phyloP scores from a whole-genome alignment of 2,888 invertebrate genomes.

The Arrhopalites spinosus region DNA sequence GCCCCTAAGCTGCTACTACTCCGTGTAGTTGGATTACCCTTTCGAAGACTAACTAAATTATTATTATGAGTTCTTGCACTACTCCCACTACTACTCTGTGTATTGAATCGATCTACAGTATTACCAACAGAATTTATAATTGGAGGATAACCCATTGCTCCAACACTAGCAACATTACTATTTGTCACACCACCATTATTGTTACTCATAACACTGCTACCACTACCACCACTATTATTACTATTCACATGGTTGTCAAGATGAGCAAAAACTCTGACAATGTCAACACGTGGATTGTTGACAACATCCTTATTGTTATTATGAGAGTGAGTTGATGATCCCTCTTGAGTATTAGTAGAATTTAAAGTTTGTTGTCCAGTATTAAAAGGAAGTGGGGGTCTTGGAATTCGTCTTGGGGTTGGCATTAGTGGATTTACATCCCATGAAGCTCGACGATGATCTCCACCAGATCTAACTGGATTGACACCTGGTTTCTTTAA shows the following conservation, averaged over 20 bases:
- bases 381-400: slow-evolving; percentile 46
- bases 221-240: slow-evolving; percentile 25
- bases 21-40: slow-evolving; percentile 40
- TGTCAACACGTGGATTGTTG: slow-evolving; percentile 52
- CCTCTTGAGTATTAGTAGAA: not conserved
- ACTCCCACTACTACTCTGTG: slow-evolving; percentile 53
- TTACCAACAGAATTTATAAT: slow-evolving; percentile 31
- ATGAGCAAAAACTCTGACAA: slow-evolving; percentile 52
- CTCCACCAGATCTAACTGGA: not conserved
- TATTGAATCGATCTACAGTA: slow-evolving; percentile 52
- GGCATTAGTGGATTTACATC: slow-evolving; percentile 39
- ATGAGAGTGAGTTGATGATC: not conserved
- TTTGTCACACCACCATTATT: slow-evolving; percentile 8
- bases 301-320: slow-evolving; percentile 21
- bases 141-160: slow-evolving; percentile 6
- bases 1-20: slow-evolving; percentile 40
- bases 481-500: slow-evolving; percentile 19
- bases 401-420: slow-evolving; percentile 42
- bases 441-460: slow-evolving; percentile 45
- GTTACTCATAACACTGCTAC: not conserved
- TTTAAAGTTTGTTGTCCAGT: not conserved
- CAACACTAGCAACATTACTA: slow-evolving; percentile 18
- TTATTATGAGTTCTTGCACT: slow-evolving; percentile 41
- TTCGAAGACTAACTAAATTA: slow-evolving; percentile 35
- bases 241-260: slow-evolving; percentile 44